Conservation (phyloP, 2,888 invertebrate genomes). For the Phyto melanocephala region DNA sequence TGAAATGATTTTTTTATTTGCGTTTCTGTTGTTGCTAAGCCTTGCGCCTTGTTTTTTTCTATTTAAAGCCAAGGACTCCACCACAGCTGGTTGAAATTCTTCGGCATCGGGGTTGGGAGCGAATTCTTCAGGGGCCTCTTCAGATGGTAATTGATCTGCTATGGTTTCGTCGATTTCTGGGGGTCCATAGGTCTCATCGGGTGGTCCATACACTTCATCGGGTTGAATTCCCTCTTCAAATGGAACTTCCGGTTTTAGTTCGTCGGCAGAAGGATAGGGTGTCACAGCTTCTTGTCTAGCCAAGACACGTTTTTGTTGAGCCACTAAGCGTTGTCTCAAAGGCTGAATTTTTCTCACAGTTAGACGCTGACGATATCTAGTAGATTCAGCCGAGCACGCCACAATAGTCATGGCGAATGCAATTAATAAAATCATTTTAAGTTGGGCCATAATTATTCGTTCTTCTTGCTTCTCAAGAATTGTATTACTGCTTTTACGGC, state of each 20-base stretch:
- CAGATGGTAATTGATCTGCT: conserved; percentile 63
- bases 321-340: conserved; percentile 58
- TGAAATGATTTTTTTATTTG: conserved; percentile 27
- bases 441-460: conserved; percentile 36
- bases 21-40: conserved; percentile 30
- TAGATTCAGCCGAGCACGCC: conserved; percentile 57
- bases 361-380: conserved; percentile 54
- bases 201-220: conserved; percentile 73
- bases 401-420: conserved; percentile 57
- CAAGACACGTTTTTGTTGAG: conserved; percentile 62
- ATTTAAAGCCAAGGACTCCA: background rate
- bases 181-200: conserved; percentile 69
- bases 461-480: background rate
- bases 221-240: conserved; percentile 67
- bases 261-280: conserved; percentile 72
- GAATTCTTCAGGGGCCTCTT: conserved; percentile 64
- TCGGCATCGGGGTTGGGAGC: conserved; percentile 68
- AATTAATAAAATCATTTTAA: conserved; percentile 39
- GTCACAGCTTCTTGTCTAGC: conserved; percentile 70
- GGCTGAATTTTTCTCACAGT: conserved; percentile 67
- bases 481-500: conserved; percentile 35
- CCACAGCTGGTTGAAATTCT: conserved; percentile 64
- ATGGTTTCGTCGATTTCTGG: conserved; percentile 61
- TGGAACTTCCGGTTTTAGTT: conserved; percentile 71
- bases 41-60: conserved; percentile 4